A percentile compares a stretch with the other conserved stretches of the same genome.
Evolutionary conservation across 2,888 invertebrate genomes (phyloP).

Genomic region (Drosophila ochracea): DNA sequence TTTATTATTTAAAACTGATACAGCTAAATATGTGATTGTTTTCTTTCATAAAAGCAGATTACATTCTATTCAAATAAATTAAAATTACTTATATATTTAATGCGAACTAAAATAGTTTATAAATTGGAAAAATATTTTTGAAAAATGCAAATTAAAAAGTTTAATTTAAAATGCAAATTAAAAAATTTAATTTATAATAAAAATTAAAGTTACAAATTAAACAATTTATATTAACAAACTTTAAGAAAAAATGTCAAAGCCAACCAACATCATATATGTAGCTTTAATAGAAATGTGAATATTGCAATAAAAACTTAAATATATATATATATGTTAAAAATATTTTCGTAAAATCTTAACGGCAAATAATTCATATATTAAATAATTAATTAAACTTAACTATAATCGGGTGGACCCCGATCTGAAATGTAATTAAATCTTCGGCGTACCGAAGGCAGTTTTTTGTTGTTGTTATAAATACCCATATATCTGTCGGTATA

Average conservation of each 20-base stretch:
- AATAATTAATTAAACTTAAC: not conserved
- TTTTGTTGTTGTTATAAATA: constrained; percentile 15
- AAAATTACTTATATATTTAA: not conserved
- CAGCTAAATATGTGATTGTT: not conserved
- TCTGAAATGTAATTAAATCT: not conserved
- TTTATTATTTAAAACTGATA: not conserved
- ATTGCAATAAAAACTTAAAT: not conserved
- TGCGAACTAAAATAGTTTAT: not conserved
- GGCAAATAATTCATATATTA: not conserved
- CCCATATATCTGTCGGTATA: constrained; percentile 43
- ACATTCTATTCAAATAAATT: not conserved
- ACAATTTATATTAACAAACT: not conserved
- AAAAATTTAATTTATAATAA: not conserved
- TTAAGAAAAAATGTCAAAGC: not conserved
- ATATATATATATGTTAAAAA: not conserved
- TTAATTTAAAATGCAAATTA: not conserved
- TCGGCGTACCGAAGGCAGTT: not conserved
- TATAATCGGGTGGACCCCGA: not conserved
- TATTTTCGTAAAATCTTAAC: not conserved
- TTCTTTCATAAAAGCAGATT: not conserved
- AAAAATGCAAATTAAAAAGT: not conserved
- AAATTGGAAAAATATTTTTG: not conserved
- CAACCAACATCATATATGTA: not conserved
- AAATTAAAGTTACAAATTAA: not conserved
- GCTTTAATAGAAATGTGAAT: not conserved